Evolutionary conservation across 1,140 invertebrate species (phyloP).

Genomic region (Pomacea maculata): DNA sequence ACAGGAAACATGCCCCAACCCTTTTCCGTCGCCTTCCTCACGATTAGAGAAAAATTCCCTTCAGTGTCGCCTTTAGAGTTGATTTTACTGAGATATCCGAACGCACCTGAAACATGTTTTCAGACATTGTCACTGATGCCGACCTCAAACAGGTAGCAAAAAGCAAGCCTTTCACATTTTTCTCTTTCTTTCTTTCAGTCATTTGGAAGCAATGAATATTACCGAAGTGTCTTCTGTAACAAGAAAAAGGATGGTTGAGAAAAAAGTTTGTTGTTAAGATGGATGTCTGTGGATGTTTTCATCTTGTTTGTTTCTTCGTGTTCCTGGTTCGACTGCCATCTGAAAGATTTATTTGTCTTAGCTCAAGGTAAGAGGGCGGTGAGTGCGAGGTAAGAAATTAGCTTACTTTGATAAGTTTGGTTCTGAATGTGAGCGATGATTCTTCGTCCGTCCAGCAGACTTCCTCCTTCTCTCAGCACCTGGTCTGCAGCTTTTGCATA

Average conservation of each 20-base stretch:
- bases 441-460: slow-evolving; percentile 44
- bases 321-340: neutral
- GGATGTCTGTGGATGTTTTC: slow-evolving; percentile 1
- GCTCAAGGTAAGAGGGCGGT: neutral
- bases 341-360: neutral
- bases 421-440: slow-evolving; percentile 55
- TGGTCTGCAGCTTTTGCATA: slow-evolving; percentile 54
- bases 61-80: slow-evolving; percentile 56
- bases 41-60: slow-evolving; percentile 60
- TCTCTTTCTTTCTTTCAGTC: neutral
- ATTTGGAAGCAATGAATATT: too few relatives aligned
- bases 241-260: neutral
- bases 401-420: slow-evolving; percentile 58
- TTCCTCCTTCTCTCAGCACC: slow-evolving; percentile 38
- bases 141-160: neutral
- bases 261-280: neutral
- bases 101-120: slow-evolving; percentile 49
- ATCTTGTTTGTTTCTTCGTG: neutral
- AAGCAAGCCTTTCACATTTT: neutral
- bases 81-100: slow-evolving; percentile 57
- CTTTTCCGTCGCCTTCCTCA: slow-evolving; percentile 27
- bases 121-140: neutral
- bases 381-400: neutral
- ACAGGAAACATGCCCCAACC: slow-evolving; percentile 51
- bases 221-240: neutral